phyloP scores from a whole-genome alignment of 2,113 vertebrate genomes.

The Vulpes ferrilata region DNA sequence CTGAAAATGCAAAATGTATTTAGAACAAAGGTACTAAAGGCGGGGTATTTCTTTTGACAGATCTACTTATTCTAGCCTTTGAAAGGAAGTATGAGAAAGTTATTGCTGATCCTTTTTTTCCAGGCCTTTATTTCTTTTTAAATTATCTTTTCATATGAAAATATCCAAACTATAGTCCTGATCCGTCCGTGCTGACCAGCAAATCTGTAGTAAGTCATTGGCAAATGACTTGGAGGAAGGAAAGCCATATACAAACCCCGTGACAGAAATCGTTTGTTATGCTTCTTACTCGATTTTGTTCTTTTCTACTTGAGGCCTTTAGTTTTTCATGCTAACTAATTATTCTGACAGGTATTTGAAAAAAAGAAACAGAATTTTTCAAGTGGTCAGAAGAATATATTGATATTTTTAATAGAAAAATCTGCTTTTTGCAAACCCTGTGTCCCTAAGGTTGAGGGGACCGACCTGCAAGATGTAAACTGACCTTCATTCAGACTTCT shows the following conservation, averaged over 20 bases:
- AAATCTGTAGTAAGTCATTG: not conserved
- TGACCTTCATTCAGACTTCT: not conserved
- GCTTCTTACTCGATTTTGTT: not conserved
- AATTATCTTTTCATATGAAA: slow-evolving; percentile 61
- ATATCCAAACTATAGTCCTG: slow-evolving; percentile 39
- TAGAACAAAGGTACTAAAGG: slow-evolving; percentile 60
- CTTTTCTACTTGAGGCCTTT: not conserved
- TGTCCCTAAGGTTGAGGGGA: not conserved
- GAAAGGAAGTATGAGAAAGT: not conserved
- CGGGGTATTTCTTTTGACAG: not conserved
- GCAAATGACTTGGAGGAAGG: not conserved
- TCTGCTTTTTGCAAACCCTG: not conserved
- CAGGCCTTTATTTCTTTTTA: slow-evolving; percentile 27
- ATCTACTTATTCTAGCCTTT: slow-evolving; percentile 45
- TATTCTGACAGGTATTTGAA: slow-evolving; percentile 60
- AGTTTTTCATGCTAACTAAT: slow-evolving; percentile 35
- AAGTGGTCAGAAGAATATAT: slow-evolving; percentile 1
- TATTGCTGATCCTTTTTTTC: not conserved
- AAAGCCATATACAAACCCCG: not conserved
- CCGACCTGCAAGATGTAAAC: not conserved
- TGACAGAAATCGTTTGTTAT: slow-evolving; percentile 11
- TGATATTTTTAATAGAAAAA: slow-evolving; percentile 10
- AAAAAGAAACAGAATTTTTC: slow-evolving; percentile 37
- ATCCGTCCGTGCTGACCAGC: not conserved
- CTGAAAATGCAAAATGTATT: slow-evolving; percentile 72